Conservation (phyloP, 2,888 invertebrate species). For the Danaus chrysippus region DNA sequence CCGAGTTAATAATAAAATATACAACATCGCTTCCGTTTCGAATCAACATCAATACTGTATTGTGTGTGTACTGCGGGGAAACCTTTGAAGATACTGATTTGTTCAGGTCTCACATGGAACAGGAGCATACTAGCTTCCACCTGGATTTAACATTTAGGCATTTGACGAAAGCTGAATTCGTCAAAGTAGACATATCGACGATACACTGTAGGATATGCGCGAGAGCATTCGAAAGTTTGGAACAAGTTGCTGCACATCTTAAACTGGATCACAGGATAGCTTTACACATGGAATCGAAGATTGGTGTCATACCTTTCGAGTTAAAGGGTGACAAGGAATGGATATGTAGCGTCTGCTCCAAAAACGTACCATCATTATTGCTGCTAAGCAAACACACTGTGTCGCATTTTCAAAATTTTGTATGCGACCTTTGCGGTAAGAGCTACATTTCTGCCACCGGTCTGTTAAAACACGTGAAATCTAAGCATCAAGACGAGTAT, state of each 20-base stretch:
- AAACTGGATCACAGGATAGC: conserved; percentile 42
- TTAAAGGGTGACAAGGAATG: conserved; percentile 49
- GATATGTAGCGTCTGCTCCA: conserved; percentile 59
- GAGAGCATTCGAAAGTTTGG: conserved; percentile 41
- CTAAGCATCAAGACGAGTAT: conserved; percentile 59
- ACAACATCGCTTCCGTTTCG: conserved; percentile 69
- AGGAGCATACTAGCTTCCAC: conserved; percentile 57
- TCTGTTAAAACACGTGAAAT: conserved; percentile 54
- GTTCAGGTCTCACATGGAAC: conserved; percentile 59
- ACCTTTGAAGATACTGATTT: conserved; percentile 56
- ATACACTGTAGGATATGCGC: conserved; percentile 55
- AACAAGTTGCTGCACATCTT: conserved; percentile 51
- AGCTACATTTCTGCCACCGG: conserved; percentile 65
- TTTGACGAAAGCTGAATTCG: conserved; percentile 62
- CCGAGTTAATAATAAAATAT: conserved; percentile 57
- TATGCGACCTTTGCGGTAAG: conserved; percentile 48
- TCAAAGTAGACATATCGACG: conserved; percentile 63
- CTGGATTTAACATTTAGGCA: conserved; percentile 60
- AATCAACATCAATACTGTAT: conserved; percentile 66
- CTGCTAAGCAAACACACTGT: conserved; percentile 66
- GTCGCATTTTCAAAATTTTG: conserved; percentile 57
- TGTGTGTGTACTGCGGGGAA: conserved; percentile 70
- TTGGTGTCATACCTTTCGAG: conserved; percentile 65
- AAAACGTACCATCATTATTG: conserved; percentile 56
- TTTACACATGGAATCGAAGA: conserved; percentile 46